phyloP scores from a whole-genome alignment of 1,140 invertebrate genomes.

The Doryteuthis pealeii region DNA sequence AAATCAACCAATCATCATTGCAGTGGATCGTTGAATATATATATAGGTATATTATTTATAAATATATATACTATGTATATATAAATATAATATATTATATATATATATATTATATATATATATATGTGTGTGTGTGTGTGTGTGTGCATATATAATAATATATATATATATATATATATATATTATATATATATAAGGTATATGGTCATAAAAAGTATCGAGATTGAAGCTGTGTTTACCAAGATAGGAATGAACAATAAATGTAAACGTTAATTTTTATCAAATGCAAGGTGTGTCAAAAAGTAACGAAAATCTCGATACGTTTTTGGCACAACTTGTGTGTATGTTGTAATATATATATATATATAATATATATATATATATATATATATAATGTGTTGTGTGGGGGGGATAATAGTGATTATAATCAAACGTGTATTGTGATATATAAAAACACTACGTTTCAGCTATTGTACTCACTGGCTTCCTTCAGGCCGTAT shows the following conservation, averaged over 20 bases:
- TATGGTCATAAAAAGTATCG: not conserved
- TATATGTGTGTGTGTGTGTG: not conserved
- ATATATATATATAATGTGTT: not conserved
- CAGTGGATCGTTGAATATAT: not conserved
- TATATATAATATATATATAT: not conserved
- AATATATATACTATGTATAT: not conserved
- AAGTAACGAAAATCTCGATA: no score
- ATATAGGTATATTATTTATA: not conserved
- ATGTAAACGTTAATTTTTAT: no score
- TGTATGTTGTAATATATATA: not conserved
- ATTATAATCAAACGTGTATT: no score
- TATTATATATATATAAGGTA: not conserved
- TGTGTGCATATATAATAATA: not conserved
- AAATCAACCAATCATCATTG: no score
- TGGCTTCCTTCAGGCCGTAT: no score
- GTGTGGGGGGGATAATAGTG: no score
- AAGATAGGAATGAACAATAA: no score
- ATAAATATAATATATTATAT: conserved; percentile 3
- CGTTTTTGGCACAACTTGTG: not conserved
- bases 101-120: not conserved
- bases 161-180: not conserved
- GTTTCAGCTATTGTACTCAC: no score
- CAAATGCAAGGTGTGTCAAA: no score
- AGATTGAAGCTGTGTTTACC: no score
- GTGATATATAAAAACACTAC: no score